A percentile compares a stretch with the other conserved stretches of the same genome.
These are phyloP conservation scores for Smittia sp. DNA, from an alignment of 2,888 invertebrate genomes.

Conservation along the genomic window DNA sequence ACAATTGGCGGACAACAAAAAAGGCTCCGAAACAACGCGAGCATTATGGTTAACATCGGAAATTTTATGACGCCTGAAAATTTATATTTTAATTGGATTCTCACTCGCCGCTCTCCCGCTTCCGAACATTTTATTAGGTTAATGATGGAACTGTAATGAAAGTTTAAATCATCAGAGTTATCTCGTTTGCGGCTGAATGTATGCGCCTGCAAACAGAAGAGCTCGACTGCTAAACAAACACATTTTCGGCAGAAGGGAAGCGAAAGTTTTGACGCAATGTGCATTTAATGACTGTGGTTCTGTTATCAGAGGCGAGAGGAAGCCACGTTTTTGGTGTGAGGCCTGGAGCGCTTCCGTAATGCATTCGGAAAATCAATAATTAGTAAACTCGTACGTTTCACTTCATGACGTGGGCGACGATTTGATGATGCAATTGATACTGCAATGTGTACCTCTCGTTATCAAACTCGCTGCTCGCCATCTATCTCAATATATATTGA, in stretches of 20 bases:
- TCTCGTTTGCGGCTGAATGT: neutral
- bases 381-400: neutral
- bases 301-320: neutral
- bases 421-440: neutral
- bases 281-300: conserved; percentile 7
- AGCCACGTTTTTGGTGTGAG: no score
- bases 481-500: no score
- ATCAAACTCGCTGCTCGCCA: no score
- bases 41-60: neutral
- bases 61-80: conserved; percentile 4
- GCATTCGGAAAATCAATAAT: neutral
- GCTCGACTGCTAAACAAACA: neutral
- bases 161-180: conserved; percentile 1
- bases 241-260: neutral
- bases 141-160: conserved; percentile 2
- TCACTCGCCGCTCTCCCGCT: neutral
- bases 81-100: conserved; percentile 12
- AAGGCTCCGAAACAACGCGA: neutral
- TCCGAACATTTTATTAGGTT: conserved; percentile 2
- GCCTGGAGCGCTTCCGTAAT: neutral
- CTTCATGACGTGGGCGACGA: neutral
- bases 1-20: neutral
- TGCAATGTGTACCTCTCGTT: neutral
- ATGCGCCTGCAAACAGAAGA: neutral
- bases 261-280: neutral